phyloP scores from a whole-genome alignment of 2,113 vertebrate genomes.

The Myrmophylax atrothorax region DNA sequence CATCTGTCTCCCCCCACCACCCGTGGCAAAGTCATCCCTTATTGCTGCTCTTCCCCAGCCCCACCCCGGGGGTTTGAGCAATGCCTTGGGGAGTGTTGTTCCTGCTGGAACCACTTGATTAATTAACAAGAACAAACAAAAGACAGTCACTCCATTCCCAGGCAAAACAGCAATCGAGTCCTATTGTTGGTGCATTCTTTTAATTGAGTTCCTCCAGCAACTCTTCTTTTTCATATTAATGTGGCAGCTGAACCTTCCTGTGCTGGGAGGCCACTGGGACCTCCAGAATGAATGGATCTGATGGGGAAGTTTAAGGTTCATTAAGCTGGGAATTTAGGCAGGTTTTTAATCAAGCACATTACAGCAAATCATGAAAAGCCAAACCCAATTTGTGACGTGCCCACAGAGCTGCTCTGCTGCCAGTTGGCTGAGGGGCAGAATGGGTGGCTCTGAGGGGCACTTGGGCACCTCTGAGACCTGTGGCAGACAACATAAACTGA shows the following conservation, averaged over 20 bases:
- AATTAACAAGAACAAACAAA: conserved; percentile 45
- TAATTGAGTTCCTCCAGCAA: conserved; percentile 27
- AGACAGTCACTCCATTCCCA: conserved; percentile 51
- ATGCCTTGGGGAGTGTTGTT: not conserved
- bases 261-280: conserved; percentile 34
- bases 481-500: not conserved
- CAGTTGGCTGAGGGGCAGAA: not conserved
- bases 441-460: not conserved
- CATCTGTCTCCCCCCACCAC: not conserved
- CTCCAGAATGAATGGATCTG: conserved; percentile 63
- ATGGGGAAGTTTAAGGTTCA: conserved; percentile 71
- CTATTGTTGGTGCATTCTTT: conserved; percentile 18
- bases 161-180: not conserved
- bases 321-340: conserved; percentile 66
- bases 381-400: conserved; percentile 29
- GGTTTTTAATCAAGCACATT: conserved; percentile 71
- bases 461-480: not conserved
- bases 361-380: conserved; percentile 57
- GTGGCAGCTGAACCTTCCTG: conserved; percentile 8
- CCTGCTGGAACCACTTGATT: conserved; percentile 20
- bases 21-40: not conserved
- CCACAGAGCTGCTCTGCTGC: not conserved
- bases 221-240: conserved; percentile 49
- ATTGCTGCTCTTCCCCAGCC: not conserved
- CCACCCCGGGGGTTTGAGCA: not conserved